Base-by-base conservation (phyloP, 2,888 invertebrate genomes). In the Scaptomyza reducta region DNA sequence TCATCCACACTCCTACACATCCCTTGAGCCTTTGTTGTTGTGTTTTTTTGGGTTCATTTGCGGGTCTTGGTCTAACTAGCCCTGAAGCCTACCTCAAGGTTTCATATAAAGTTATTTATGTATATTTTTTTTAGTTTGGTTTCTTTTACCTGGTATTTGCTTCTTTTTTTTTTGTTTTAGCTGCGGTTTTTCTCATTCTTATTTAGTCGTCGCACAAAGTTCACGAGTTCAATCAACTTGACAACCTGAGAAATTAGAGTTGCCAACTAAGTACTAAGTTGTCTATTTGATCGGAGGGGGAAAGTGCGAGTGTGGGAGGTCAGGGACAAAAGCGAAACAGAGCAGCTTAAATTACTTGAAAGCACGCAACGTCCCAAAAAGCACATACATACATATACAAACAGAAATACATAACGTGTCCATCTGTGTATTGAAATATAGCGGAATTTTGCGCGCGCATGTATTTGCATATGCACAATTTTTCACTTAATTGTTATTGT, bases 211-310 rank as follows among this genome's bases (percentile, higher is more conserved):
- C 59, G 47, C 59, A 54, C 70, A 71, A 72, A 76, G 77, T 76
- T 77, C 79, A 76, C 29, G 50, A 35, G 74, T 83, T 79, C 80
- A 79, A 79, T 83, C 65, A 83, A 83, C 80, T 82, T 76, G 67
- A 61, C 60, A 53, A 67, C 63, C 70, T 61, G 57, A 67, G 54
- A 70, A 70, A 74, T 66, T 63, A 41, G 51, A 77, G 78, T 68
- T 14, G 38, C 3, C 9, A 14, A 38, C 14, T 27, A 27, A 33
- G 13, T 11, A 14, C 14, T 14, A 14, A 14, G 14, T 5, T 33
- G 46, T 16, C 18, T 38, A 13, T 46, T 18, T 40, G 18, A 3
- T 22, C 22, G 31, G 51, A 3, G 18, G 14, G 16, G 35, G 25
- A 7, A 33, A 6, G 10, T 7, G 41, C 3, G 27, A 14, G 14